Conservation (phyloP, 2,113 vertebrate genomes). For the Catharus minimus region DNA sequence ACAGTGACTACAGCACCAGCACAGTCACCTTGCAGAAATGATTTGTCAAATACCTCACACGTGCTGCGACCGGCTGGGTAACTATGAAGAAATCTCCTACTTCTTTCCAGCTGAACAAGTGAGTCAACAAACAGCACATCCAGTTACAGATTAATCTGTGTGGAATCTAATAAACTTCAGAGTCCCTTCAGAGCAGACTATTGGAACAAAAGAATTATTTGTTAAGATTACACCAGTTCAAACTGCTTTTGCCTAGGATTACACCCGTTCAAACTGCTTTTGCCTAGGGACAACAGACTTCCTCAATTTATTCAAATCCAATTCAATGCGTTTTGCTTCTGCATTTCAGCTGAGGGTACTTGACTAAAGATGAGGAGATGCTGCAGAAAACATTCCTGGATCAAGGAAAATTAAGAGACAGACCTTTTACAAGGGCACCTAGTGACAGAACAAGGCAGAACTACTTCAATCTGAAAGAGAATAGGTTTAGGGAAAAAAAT, state of each 20-base stretch:
- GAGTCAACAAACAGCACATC: background rate
- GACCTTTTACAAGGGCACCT: background rate
- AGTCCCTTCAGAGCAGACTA: background rate
- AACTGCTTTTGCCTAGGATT: background rate
- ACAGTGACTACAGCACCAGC: background rate
- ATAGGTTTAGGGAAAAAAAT: background rate
- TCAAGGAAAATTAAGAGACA: background rate
- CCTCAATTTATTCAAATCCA: background rate
- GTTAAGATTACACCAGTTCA: background rate
- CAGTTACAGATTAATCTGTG: background rate
- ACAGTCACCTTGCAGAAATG: background rate
- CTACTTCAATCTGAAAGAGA: background rate
- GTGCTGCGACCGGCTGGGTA: fast-evolving
- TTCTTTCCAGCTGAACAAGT: background rate
- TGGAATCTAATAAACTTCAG: background rate
- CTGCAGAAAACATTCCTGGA: background rate
- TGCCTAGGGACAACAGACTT: background rate
- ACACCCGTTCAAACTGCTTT: background rate
- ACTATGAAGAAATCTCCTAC: background rate
- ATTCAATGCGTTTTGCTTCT: background rate
- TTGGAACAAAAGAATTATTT: background rate
- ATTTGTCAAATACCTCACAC: background rate
- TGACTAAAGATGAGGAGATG: background rate
- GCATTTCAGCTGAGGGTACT: background rate
- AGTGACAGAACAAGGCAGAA: background rate